Percentiles rank a stretch among this genome's conserved stretches.
phyloP scores from a whole-genome alignment of 2,797 vertebrate genomes.

The Ataeniobius toweri region DNA sequence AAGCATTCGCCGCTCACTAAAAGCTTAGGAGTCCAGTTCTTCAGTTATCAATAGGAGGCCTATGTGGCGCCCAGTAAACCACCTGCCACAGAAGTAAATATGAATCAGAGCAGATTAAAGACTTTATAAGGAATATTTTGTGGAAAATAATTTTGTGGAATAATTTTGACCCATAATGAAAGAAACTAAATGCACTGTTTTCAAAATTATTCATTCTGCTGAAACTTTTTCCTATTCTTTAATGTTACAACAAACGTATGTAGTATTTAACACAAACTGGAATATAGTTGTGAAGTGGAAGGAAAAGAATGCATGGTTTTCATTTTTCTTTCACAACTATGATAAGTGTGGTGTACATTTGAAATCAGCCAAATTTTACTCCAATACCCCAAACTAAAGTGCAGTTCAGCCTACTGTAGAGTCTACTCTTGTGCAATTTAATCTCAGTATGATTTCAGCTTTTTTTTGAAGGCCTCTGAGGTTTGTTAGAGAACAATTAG shows the following conservation, averaged over 20 bases:
- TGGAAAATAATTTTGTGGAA: conserved; percentile 1
- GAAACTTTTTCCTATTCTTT: neutral
- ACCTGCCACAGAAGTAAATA: conserved; percentile 6
- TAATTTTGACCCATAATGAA: neutral
- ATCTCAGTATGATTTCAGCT: no score
- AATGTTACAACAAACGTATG: neutral
- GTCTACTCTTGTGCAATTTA: neutral
- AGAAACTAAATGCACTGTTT: neutral
- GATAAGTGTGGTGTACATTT: neutral
- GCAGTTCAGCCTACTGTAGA: neutral
- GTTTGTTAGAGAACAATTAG: no score
- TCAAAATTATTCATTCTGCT: neutral
- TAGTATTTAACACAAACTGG: neutral
- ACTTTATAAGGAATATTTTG: conserved; percentile 6
- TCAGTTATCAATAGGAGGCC: conserved; percentile 63
- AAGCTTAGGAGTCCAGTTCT: conserved; percentile 27
- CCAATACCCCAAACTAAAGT: neutral
- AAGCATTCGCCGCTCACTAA: conserved; percentile 20
- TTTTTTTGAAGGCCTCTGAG: no score
- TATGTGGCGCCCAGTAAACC: conserved; percentile 29
- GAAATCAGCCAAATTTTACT: neutral
- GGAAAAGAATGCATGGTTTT: neutral
- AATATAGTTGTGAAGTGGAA: neutral
- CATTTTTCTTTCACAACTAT: neutral
- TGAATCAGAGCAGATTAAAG: neutral